phyloP scores from a whole-genome alignment of 2,113 vertebrate species.

The Austrofundulus limnaeus region DNA sequence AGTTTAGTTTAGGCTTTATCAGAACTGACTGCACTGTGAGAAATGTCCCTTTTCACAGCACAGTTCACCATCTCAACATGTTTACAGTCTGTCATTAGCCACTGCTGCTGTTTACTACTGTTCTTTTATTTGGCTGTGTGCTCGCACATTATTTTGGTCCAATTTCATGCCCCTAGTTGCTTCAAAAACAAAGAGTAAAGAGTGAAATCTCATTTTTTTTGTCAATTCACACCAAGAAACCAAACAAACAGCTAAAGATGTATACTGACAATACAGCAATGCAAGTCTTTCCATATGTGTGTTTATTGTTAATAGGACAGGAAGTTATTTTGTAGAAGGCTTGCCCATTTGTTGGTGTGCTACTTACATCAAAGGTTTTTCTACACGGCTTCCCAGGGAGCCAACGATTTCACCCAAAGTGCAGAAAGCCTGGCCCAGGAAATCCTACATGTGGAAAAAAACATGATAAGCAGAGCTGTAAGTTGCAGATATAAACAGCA shows the following conservation, averaged over 20 bases:
- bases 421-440: conserved; percentile 95
- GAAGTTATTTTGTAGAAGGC: background rate
- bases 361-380: conserved; percentile 92
- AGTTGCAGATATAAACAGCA: background rate
- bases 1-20: conserved; percentile 15
- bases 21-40: conserved; percentile 23
- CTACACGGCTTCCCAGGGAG: conserved; percentile 90
- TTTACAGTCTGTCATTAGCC: conserved; percentile 48
- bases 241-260: conserved; percentile 10
- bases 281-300: conserved; percentile 12
- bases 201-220: conserved; percentile 27
- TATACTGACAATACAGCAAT: too few relatives aligned
- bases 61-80: conserved; percentile 43
- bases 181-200: conserved; percentile 25
- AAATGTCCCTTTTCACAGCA: conserved; percentile 30
- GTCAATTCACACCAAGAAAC: conserved; percentile 2
- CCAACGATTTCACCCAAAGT: conserved; percentile 95
- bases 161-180: conserved; percentile 31
- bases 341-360: conserved; percentile 6
- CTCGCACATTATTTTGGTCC: conserved; percentile 41
- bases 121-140: conserved; percentile 45
- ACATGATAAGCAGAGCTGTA: background rate
- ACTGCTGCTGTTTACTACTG: conserved; percentile 41
- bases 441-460: conserved; percentile 81
- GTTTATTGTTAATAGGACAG: conserved; percentile 13